phyloP scores from a whole-genome alignment of 1,140 invertebrate species.

The Atta cephalotes region DNA sequence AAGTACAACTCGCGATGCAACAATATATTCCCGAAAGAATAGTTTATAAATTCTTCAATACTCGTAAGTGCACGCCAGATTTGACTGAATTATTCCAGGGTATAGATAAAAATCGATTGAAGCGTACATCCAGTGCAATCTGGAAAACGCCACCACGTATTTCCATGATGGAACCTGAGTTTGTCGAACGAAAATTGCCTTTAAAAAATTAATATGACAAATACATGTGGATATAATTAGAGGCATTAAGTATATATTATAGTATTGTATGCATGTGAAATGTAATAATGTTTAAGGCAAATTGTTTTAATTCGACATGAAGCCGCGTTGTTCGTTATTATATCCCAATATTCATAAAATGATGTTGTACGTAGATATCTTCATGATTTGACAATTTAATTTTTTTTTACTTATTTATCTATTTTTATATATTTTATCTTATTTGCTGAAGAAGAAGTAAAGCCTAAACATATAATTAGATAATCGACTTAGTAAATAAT shows the following conservation, averaged over 20 bases:
- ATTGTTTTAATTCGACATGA: slow-evolving; percentile 7
- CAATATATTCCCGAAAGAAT: slow-evolving; percentile 79
- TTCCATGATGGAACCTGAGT: slow-evolving; percentile 80
- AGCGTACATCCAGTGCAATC: slow-evolving; percentile 90
- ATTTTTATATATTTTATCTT: neutral
- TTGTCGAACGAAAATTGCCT: neutral
- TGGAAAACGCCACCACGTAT: slow-evolving; percentile 90
- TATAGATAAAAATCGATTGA: slow-evolving; percentile 88
- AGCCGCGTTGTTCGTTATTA: slow-evolving; percentile 23
- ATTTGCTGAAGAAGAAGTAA: slow-evolving; percentile 12
- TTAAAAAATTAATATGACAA: slow-evolving; percentile 9
- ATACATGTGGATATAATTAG: neutral
- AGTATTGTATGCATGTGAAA: slow-evolving; percentile 14
- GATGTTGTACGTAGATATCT: slow-evolving; percentile 20
- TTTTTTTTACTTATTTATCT: slow-evolving; percentile 43
- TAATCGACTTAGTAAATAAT: slow-evolving; percentile 14
- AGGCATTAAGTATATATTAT: neutral
- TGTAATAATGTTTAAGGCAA: neutral
- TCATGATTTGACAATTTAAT: neutral
- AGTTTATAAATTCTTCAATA: slow-evolving; percentile 88
- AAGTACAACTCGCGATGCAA: slow-evolving; percentile 79
- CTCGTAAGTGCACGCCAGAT: slow-evolving; percentile 89
- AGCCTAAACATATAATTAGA: slow-evolving; percentile 13
- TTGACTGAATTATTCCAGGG: slow-evolving; percentile 89
- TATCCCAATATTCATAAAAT: slow-evolving; percentile 1